Base-by-base conservation (phyloP, 2,113 vertebrate species). In the Erythrocercus mccallii region DNA sequence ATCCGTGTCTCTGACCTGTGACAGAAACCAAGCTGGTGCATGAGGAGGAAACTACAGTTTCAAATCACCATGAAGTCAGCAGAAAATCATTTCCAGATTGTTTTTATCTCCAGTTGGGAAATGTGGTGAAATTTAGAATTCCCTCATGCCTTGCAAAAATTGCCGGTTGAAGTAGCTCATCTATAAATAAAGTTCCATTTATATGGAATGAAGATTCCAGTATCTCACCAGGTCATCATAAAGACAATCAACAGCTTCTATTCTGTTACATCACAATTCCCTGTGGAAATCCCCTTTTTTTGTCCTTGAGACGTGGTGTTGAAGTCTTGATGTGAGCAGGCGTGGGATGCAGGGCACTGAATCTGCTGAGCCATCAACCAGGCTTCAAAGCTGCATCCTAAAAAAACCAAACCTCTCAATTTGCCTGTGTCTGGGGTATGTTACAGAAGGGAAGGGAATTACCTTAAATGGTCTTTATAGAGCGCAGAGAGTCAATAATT, bases 341-440 rank as follows among this genome's bases (percentile, higher is more conserved):
- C 3, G 3, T 65, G 82, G 76, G 80, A 81, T 60, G 82, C 79
- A 92, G 51, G 69, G 69, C 86, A 23, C 51, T 7, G 47, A 78
- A 86, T 90, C 76, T 96, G 92, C 95, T 95, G 94, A 95, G 86
- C 15, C 88, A 86, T 64, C 83, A 68, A 7, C 45, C 5, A 7
- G 20, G n/a, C 85, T 96, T 92, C 82, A 94, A 90, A 93, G 92
- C 69, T 88, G 82, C 56, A 58, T 70, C 47, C 57, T 58, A 11
- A 61, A 88, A 88, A 76, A 66, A 64, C 3, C 28, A 38, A 0
- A 18, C 38, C 42, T 80, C 82, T 66, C 74, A 27, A 14, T 62
- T 66, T 83, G 6, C 66, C 42, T 51, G 11, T 22, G 35, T 51
- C 57, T 94, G 70, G 50, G 56, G 8, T 22, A 62, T 20, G 27